Evolutionary conservation across 2,797 vertebrate genomes (phyloP), one percentile per base, ranked within the genome.

Genomic region (Enteromius fasciolatus): DNA sequence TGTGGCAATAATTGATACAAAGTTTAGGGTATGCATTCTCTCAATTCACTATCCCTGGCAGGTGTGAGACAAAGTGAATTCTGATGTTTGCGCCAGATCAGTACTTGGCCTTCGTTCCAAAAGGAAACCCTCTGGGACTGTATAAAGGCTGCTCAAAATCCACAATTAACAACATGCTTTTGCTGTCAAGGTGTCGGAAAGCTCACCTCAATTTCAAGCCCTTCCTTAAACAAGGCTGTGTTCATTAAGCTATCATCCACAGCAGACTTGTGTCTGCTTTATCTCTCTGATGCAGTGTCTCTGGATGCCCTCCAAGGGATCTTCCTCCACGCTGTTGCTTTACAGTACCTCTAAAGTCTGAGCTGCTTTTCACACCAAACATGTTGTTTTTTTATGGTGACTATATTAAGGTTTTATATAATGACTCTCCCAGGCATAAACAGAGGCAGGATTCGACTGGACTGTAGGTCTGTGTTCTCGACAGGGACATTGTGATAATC

Each of bases 201-300:
- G 52, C 76, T 39, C 82, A 77, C 85, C 88, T 86, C 75, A 36
- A 64, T 86, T 85, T 83, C 78, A 86, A 87, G 80, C 83, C 80
- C 83, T 78, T 69, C 31, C 82, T 28, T 48, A 85, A 83, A 80
- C 48, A 78, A 84, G 73, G 36, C 76, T 11, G 25, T 82, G 61
- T 73, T 78, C 25, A 84, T 87, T 87, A 79, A 63, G 52, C 84
- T 86, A 85, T 88, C 86, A 83, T 79, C 67, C 74, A 79, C 69
- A 87, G 77, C 77, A 80, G 80, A 59, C 31, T 76, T 76, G 80
- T 79, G 82, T 70, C 80, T 48, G 50, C 3, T 85, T 91, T 88
- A 87, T 88, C 85, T 86, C 78, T 76, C 70, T 59, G 36, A 80
- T 81, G 70, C 86, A 89, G 68, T 74, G 77, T 81, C 82, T 83